phyloP scores from a whole-genome alignment of 2,113 vertebrate genomes.

The Neomonachus schauinslandi region DNA sequence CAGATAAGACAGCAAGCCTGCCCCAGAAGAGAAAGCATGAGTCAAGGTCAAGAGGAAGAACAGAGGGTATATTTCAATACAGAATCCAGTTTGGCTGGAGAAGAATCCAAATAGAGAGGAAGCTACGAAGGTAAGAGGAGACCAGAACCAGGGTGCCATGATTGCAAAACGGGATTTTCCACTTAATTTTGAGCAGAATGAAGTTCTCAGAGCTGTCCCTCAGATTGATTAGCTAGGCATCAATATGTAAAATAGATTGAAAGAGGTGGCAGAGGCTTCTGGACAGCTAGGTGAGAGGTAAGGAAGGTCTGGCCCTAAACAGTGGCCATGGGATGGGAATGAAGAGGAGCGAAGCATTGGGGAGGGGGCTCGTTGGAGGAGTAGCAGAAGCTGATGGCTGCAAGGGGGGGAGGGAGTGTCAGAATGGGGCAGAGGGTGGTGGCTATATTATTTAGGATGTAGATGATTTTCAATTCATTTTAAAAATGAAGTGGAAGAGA shows the following conservation, averaged over 20 bases:
- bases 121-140: neutral
- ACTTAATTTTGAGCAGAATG: neutral
- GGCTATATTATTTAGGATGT: neutral
- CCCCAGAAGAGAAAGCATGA: neutral
- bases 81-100: neutral
- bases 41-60: neutral
- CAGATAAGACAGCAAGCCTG: neutral
- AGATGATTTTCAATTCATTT: neutral
- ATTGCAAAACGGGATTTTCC: neutral
- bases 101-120: neutral
- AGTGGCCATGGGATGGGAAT: neutral
- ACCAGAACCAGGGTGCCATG: neutral
- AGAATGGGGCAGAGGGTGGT: neutral
- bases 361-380: neutral
- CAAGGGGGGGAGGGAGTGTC: neutral
- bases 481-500: neutral
- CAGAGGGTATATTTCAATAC: rapidly evolving
- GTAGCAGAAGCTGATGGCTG: neutral
- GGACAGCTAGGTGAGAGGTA: neutral
- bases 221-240: neutral
- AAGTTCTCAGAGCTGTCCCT: neutral
- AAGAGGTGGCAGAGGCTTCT: neutral
- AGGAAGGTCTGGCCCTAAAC: neutral
- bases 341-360: rapidly evolving
- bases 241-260: neutral